Percentiles rank a stretch among this genome's conserved stretches.
Conservation (phyloP, 2,888 invertebrate genomes). For the Ditylenchus weischeri region DNA sequence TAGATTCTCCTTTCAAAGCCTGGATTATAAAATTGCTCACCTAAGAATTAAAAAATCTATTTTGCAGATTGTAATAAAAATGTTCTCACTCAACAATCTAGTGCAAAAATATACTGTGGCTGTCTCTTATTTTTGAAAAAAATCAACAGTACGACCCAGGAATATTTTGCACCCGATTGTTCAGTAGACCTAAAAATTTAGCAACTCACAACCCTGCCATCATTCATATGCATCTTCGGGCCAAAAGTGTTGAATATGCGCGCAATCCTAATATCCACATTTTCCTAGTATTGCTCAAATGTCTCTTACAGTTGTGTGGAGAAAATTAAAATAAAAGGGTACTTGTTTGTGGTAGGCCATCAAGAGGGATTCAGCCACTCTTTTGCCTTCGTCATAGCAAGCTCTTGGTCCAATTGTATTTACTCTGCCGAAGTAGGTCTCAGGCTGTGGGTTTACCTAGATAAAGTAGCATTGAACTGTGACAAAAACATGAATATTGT, state of each 20-base stretch:
- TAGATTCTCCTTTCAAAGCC: slow-evolving; percentile 85
- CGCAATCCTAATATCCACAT: slow-evolving; percentile 88
- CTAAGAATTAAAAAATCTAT: no score
- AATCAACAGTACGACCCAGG: no score
- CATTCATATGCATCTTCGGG: slow-evolving; percentile 97
- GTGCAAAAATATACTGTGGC: no score
- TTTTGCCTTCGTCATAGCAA: slow-evolving; percentile 98
- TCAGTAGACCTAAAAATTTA: no score
- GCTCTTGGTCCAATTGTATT: slow-evolving; percentile 86
- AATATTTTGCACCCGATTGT: no score
- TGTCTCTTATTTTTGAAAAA: no score
- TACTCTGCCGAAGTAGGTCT: slow-evolving; percentile 91
- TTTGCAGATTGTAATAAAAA: no score
- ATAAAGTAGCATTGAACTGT: no score
- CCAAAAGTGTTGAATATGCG: slow-evolving; percentile 98
- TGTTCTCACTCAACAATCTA: no score
- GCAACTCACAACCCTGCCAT: slow-evolving; percentile 80
- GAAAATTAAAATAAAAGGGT: no score
- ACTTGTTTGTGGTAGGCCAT: slow-evolving; percentile 89
- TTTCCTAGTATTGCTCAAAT: slow-evolving; percentile 68
- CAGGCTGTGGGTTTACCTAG: slow-evolving; percentile 81
- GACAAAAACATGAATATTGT: no score
- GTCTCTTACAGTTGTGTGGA: neutral
- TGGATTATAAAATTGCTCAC: slow-evolving; percentile 92
- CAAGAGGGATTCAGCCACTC: slow-evolving; percentile 89